Percentiles rank a stretch among this genome's conserved stretches.
These are phyloP conservation scores for Sebastes matsubarae DNA, from an alignment of 2,797 vertebrate genomes.

Conservation along the genomic window DNA sequence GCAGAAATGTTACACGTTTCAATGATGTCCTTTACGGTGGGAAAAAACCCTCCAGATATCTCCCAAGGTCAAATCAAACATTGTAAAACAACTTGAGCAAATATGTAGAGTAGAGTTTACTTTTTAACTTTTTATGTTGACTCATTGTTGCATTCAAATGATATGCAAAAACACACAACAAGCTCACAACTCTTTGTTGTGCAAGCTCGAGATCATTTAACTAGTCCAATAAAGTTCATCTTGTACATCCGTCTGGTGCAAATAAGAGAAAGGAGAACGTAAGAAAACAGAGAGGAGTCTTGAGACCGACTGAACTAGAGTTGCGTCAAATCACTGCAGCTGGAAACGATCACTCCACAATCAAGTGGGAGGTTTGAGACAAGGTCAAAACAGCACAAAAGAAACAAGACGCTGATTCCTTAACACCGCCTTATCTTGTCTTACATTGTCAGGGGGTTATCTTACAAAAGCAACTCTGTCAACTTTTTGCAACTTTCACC, in stretches of 20 bases:
- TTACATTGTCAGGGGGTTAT: not conserved
- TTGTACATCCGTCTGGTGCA: not conserved
- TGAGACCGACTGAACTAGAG: not conserved
- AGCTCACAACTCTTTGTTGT: not conserved
- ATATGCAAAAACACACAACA: not conserved
- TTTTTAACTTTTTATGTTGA: not conserved
- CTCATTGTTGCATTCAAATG: not conserved
- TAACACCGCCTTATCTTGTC: not conserved
- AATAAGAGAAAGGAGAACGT: not conserved
- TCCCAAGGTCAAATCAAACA: not conserved
- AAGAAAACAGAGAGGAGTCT: not conserved
- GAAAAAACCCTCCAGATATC: not conserved
- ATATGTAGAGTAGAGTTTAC: not conserved
- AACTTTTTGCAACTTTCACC: not conserved
- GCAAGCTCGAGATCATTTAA: not conserved
- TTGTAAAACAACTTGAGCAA: not conserved
- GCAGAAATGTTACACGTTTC: not conserved
- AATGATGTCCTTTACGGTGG: not conserved
- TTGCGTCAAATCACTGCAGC: not conserved
- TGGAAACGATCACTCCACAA: constrained; percentile 39
- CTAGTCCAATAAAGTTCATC: not conserved
- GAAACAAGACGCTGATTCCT: not conserved
- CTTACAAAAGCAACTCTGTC: not conserved
- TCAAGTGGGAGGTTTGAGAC: constrained; percentile 9
- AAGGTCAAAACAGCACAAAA: not conserved